These are phyloP conservation scores for Protodeltote pygarga DNA, from an alignment of 2,888 invertebrate species.

Conservation along the genomic window DNA sequence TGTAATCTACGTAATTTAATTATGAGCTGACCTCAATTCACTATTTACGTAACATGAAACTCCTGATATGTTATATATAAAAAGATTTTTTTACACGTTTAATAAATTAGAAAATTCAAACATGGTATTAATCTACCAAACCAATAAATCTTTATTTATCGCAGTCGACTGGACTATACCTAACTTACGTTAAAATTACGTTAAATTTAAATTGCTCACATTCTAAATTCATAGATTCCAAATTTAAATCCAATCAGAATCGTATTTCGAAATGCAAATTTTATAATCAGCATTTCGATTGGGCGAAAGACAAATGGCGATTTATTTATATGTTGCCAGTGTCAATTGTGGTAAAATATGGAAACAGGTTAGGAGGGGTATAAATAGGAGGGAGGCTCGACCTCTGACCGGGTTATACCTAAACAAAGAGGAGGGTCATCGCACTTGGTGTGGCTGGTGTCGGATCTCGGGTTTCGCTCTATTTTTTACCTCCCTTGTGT, in stretches of 20 bases:
- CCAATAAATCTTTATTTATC: too few relatives aligned
- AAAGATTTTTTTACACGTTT: too few relatives aligned
- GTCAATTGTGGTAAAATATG: conserved; percentile 26
- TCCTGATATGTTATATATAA: too few relatives aligned
- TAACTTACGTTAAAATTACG: too few relatives aligned
- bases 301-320: conserved; percentile 9
- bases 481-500: conserved; percentile 36
- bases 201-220: too few relatives aligned
- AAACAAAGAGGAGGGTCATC: conserved; percentile 48
- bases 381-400: conserved; percentile 46
- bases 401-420: conserved; percentile 59
- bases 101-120: too few relatives aligned
- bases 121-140: too few relatives aligned
- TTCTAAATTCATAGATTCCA: conserved; percentile 19
- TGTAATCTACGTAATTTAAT: too few relatives aligned
- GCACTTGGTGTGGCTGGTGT: conserved; percentile 35
- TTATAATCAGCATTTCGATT: conserved; percentile 14
- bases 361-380: conserved; percentile 42
- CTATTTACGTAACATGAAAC: too few relatives aligned
- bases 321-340: conserved; percentile 36
- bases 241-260: conserved; percentile 11
- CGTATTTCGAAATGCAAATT: conserved; percentile 13
- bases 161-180: too few relatives aligned
- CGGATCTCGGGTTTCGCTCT: conserved; percentile 30
- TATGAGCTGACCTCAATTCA: too few relatives aligned